Evolutionary conservation across 1,140 invertebrate genomes (phyloP).

Genomic region (Ips typographus): DNA sequence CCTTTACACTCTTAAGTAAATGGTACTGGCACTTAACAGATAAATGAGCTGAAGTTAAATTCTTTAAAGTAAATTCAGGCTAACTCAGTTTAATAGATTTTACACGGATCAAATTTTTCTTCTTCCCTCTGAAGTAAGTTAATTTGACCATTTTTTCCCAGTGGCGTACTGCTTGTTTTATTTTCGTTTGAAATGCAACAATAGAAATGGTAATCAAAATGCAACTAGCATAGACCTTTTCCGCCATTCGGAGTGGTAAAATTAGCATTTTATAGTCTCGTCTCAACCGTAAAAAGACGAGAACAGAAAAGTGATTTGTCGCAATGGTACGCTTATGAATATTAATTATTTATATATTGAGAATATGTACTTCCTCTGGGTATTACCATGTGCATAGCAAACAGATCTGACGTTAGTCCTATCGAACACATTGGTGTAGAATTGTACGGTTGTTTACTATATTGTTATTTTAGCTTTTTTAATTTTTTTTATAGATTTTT

Average conservation of each 20-base stretch:
- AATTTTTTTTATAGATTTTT: too few relatives aligned
- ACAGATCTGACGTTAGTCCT: not conserved
- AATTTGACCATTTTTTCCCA: too few relatives aligned
- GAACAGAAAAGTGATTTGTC: not conserved
- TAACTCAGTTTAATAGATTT: conserved; percentile 7
- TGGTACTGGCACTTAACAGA: conserved; percentile 19
- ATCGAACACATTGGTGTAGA: not conserved
- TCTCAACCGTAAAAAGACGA: too few relatives aligned
- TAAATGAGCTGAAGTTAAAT: conserved; percentile 12
- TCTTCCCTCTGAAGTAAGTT: not conserved
- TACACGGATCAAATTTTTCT: not conserved
- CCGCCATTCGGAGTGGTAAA: too few relatives aligned
- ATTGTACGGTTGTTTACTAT: not conserved
- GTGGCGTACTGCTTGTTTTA: too few relatives aligned
- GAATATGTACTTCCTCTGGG: conserved; percentile 1
- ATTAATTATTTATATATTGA: not conserved
- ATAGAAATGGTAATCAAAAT: too few relatives aligned
- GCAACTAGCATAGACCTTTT: too few relatives aligned
- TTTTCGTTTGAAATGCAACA: too few relatives aligned
- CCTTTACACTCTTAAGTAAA: conserved; percentile 19
- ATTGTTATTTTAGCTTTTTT: too few relatives aligned
- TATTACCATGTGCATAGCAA: conserved; percentile 5
- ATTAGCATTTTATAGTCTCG: too few relatives aligned
- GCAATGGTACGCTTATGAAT: not conserved
- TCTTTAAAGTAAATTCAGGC: not conserved